These are phyloP conservation scores for Malacosoma neustria DNA, from an alignment of 2,888 invertebrate species.

Conservation along the genomic window DNA sequence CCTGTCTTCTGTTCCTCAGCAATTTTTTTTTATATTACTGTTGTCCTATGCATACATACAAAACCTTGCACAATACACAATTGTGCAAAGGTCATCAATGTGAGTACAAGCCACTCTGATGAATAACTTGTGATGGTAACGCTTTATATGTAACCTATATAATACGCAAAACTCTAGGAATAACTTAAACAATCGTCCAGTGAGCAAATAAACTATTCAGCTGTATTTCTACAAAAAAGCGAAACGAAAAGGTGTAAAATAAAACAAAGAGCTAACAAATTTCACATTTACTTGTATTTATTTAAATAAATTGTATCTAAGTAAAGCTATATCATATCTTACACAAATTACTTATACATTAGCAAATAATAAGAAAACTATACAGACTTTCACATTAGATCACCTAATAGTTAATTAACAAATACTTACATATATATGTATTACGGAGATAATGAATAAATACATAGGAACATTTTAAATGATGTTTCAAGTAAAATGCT, in stretches of 20 bases:
- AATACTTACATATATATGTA: constrained; percentile 38
- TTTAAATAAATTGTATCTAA: constrained; percentile 67
- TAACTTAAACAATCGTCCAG: too few species aligned
- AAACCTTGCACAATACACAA: too few species aligned
- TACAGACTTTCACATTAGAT: constrained; percentile 55
- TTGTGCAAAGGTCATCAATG: too few species aligned
- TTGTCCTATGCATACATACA: too few species aligned
- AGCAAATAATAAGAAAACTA: constrained; percentile 65
- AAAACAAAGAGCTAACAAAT: constrained; percentile 52
- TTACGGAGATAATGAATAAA: constrained; percentile 34
- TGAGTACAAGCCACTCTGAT: too few species aligned
- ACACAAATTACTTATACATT: constrained; percentile 46
- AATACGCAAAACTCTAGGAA: too few species aligned
- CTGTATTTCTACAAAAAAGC: constrained; percentile 41
- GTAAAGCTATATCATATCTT: constrained; percentile 73
- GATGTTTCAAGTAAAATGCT: constrained; percentile 38
- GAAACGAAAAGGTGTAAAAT: constrained; percentile 50
- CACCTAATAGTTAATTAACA: constrained; percentile 57
- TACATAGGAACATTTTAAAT: constrained; percentile 55
- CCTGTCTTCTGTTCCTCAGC: too few species aligned
- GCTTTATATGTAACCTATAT: too few species aligned
- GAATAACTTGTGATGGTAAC: too few species aligned
- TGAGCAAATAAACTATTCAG: too few species aligned
- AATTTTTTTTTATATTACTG: too few species aligned
- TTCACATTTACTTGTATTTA: constrained; percentile 56